These are phyloP conservation scores for Hybos culiciformis DNA, from an alignment of 2,888 invertebrate species.

Conservation along the genomic window DNA sequence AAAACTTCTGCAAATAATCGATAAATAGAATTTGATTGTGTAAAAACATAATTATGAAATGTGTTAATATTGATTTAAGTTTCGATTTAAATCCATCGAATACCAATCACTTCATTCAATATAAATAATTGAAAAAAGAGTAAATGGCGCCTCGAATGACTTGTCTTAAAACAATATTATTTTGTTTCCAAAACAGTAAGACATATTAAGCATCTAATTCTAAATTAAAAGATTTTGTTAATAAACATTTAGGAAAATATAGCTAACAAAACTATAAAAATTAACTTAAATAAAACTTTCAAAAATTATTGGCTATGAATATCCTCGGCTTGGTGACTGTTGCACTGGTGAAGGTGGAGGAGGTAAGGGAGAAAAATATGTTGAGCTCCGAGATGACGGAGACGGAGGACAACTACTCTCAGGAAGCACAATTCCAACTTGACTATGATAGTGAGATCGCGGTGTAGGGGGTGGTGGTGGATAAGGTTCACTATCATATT, in stretches of 20 bases:
- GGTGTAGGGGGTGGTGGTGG: slow-evolving; percentile 69
- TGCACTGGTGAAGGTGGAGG: slow-evolving; percentile 79
- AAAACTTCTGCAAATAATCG: no score
- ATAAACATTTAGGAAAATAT: neutral
- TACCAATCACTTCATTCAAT: no score
- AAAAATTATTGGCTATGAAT: slow-evolving; percentile 17
- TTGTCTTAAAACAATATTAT: no score
- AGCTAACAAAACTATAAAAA: neutral
- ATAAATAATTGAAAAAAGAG: no score
- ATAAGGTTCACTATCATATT: slow-evolving; percentile 53
- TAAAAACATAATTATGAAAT: no score
- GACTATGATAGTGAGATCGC: slow-evolving; percentile 59
- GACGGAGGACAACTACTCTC: slow-evolving; percentile 51
- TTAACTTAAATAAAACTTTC: neutral
- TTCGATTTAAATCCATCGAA: no score
- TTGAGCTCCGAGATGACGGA: slow-evolving; percentile 59
- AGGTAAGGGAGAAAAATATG: slow-evolving; percentile 65
- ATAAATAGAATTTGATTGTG: no score
- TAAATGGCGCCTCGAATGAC: no score
- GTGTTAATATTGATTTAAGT: no score
- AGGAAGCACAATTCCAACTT: slow-evolving; percentile 41
- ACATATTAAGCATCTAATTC: neutral
- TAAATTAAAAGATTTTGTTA: neutral
- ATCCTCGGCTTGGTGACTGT: slow-evolving; percentile 40
- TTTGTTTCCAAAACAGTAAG: neutral